A percentile compares a stretch with the other conserved stretches of the same genome.
Conservation (phyloP, 2,888 invertebrate genomes). For the Candidula unifasciata region DNA sequence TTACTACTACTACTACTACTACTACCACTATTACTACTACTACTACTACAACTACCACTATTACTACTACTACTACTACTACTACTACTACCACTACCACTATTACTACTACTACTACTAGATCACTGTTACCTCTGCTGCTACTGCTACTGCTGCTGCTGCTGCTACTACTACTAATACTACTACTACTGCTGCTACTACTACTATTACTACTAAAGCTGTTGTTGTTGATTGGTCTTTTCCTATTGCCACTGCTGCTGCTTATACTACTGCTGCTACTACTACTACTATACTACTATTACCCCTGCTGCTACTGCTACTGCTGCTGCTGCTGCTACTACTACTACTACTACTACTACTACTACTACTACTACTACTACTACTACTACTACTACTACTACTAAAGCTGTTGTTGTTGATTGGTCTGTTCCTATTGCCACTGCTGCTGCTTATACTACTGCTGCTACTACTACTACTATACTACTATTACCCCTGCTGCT, state of each 20-base stretch:
- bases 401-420: too few species aligned
- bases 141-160: not conserved
- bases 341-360: not conserved
- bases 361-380: not conserved
- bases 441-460: too few species aligned
- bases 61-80: not conserved
- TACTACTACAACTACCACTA: conserved; percentile 13
- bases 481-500: not conserved
- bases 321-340: not conserved
- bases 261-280: too few species aligned
- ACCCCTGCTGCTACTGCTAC: not conserved
- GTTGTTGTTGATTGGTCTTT: not conserved
- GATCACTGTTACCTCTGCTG: not conserved
- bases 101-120: not conserved
- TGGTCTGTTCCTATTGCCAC: not conserved
- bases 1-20: conserved; percentile 26
- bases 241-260: not conserved
- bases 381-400: too few species aligned
- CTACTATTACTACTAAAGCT: too few species aligned
- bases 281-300: too few species aligned
- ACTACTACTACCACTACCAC: not conserved
- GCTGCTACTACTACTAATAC: not conserved
- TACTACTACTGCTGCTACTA: not conserved
- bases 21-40: conserved; percentile 16
- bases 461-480: too few species aligned